Evolutionary conservation across 2,888 invertebrate species (phyloP).

Genomic region (Synergus japonicus): DNA sequence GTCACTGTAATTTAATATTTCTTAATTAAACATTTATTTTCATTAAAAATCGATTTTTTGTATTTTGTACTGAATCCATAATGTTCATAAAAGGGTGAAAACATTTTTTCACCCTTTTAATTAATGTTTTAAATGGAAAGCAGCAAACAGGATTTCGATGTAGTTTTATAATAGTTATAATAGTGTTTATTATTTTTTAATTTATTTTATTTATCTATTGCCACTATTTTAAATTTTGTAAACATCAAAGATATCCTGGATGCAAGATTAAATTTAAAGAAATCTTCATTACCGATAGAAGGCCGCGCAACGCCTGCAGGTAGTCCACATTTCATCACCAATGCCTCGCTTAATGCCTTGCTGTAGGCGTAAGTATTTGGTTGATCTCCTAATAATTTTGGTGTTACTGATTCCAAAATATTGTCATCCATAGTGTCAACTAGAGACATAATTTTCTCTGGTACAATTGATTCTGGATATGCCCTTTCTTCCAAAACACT

Average conservation of each 20-base stretch:
- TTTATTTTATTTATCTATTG: too few species aligned
- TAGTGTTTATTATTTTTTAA: too few species aligned
- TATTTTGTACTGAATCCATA: too few species aligned
- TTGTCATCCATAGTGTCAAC: slow-evolving; percentile 85
- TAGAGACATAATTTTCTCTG: slow-evolving; percentile 83
- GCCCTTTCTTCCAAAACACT: slow-evolving; percentile 87
- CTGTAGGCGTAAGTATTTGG: slow-evolving; percentile 98
- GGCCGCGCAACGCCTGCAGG: slow-evolving; percentile 93
- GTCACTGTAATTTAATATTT: slow-evolving; percentile 81
- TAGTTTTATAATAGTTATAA: too few species aligned
- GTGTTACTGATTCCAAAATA: slow-evolving; percentile 81
- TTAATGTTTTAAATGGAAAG: too few species aligned
- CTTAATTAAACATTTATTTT: not conserved
- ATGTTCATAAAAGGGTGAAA: too few species aligned
- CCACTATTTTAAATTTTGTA: too few species aligned
- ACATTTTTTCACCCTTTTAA: too few species aligned
- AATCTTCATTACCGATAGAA: slow-evolving; percentile 88
- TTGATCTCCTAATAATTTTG: slow-evolving; percentile 85
- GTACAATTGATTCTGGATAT: slow-evolving; percentile 82
- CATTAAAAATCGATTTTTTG: not conserved
- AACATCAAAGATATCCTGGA: too few species aligned
- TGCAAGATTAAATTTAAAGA: not conserved
- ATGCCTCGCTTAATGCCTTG: slow-evolving; percentile 93
- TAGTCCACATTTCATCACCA: slow-evolving; percentile 85
- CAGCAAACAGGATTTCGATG: too few species aligned